Base-by-base conservation (phyloP, 2,888 invertebrate species). In the Linnaemya tessellans region DNA sequence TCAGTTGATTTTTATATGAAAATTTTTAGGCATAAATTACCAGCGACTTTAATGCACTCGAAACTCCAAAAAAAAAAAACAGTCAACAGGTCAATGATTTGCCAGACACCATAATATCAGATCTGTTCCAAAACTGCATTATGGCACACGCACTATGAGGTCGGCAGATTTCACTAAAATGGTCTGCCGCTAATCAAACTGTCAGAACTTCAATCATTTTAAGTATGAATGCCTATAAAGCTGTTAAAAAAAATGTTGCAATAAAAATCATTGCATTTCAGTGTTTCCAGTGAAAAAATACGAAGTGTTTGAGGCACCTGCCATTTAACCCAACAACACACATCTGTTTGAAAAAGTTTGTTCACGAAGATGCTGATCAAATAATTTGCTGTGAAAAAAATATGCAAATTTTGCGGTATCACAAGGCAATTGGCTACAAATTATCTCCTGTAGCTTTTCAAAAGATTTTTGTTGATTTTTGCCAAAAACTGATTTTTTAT, bases 151-250 rank as follows among this genome's bases (percentile, higher is more conserved):
- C 84, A 84, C 62, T 11, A 4, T 43, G 43, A 54, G 11, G 74
- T 58, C 51, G n/a, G 51, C 56, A 70, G 77, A 68, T 64, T 70
- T 64, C 10, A 58, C 82, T 82, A 77, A 82, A 77, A 46, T 56
- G 11, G n/a, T 41, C 70, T 41, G 71, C 70, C 78, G 82, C 82
- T 85, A 85, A 85, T 85, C 82, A 85, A 85, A 85, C 70, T 85
- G 85, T 85, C 85, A 79, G 85, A 82, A 75, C 82, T 81, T 85
- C 85, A 85, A 85, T 82, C 81, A 84, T 78, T 77, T 78, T 80
- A 71, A 25, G 22, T 56, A 71, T 68, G 62, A 73, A 77, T 65
- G 67, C 62, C 35, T 46, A 54, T 71, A 30, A 46, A 58, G 51
- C 20, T 56, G 35, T 43, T 49, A 51, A 43, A 70, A 73, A 79